phyloP scores from a whole-genome alignment of 37 sponge, comb jelly and placozoan genomes.

The Bolinopsis microptera region DNA sequence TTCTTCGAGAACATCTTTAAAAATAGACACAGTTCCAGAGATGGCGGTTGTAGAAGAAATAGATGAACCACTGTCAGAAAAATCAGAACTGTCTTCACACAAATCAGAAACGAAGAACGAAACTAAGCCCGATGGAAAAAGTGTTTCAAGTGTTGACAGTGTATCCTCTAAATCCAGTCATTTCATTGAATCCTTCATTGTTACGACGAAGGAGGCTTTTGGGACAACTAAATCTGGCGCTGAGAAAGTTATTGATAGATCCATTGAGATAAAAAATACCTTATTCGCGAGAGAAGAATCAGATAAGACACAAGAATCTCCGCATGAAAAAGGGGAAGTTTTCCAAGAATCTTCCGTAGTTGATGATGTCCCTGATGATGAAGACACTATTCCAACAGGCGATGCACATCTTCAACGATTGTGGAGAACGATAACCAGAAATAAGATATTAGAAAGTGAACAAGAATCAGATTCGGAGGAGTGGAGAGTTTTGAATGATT shows the following conservation, averaged over 20 bases:
- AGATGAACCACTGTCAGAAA: not conserved
- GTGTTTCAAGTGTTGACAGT: not conserved
- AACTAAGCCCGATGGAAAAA: not conserved
- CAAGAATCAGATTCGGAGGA: not conserved
- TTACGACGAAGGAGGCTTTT: not conserved
- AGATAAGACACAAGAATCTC: not conserved
- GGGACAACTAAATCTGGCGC: conserved; percentile 2
- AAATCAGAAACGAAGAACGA: not conserved
- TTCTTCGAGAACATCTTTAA: not conserved
- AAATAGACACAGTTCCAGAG: conserved; percentile 4
- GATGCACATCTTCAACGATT: conserved; percentile 29
- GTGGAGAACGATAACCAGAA: not conserved
- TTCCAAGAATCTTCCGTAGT: too few species aligned
- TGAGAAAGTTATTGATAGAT: not conserved
- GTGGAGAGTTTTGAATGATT: not conserved
- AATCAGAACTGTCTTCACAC: not conserved
- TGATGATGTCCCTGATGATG: not conserved
- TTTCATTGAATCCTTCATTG: not conserved
- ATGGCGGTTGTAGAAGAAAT: not conserved
- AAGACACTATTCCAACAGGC: not conserved
- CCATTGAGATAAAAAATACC: not conserved
- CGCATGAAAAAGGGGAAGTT: not conserved
- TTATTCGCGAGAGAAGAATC: not conserved
- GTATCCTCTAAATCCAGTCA: not conserved
- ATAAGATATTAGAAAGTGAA: not conserved